Evolutionary conservation across 1,140 invertebrate genomes (phyloP).

Genomic region (Drosophila neocordata): DNA sequence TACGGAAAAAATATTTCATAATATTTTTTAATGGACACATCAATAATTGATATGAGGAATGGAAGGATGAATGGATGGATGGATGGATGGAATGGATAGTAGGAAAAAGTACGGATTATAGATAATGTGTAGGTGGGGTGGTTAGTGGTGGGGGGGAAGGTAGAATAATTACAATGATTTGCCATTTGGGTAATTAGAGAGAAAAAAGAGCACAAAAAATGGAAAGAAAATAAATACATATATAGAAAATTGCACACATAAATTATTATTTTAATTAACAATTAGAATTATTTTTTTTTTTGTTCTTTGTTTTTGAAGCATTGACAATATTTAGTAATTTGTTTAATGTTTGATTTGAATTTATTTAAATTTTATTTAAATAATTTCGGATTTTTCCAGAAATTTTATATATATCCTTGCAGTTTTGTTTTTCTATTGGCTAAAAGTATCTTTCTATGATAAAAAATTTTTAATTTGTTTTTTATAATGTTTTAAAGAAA

Average conservation of each 20-base stretch:
- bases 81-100: background rate
- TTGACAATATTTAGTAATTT: background rate
- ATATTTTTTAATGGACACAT: slow-evolving; percentile 2
- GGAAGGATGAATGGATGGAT: background rate
- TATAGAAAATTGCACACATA: slow-evolving; percentile 59
- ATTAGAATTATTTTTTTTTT: slow-evolving; percentile 16
- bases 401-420: background rate
- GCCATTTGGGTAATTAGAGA: slow-evolving; percentile 41
- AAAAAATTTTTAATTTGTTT: too few relatives aligned
- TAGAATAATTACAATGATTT: slow-evolving; percentile 57
- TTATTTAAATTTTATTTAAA: background rate
- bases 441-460: too few relatives aligned
- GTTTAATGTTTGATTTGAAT: background rate
- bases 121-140: background rate
- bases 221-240: slow-evolving; percentile 71
- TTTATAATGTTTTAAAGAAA: too few relatives aligned
- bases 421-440: too few relatives aligned
- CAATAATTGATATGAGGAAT: background rate
- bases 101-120: background rate
- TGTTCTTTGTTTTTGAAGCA: slow-evolving; percentile 35
- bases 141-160: background rate
- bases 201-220: slow-evolving; percentile 63
- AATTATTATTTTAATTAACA: slow-evolving; percentile 42
- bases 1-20: background rate
- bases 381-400: background rate